phyloP scores from a whole-genome alignment of 2,888 invertebrate genomes.

The Dilophus febrilis region DNA sequence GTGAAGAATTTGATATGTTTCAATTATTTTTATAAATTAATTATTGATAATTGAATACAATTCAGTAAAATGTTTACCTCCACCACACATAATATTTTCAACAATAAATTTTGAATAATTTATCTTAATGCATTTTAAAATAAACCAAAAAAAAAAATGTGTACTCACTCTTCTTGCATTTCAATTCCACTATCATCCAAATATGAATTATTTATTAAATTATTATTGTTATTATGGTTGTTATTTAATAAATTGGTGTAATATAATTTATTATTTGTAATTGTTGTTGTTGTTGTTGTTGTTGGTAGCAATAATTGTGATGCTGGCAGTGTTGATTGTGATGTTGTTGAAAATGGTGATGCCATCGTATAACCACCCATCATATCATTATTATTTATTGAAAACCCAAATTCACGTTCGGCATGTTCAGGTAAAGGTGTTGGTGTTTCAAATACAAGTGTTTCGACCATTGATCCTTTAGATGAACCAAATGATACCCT shows the following conservation, averaged over 20 bases:
- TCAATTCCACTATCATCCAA: conserved; percentile 29
- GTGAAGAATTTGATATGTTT: no score
- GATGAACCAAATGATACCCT: conserved; percentile 90
- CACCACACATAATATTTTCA: no score
- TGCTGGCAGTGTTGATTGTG: conserved; percentile 14
- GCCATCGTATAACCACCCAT: no score
- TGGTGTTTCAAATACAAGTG: conserved; percentile 73
- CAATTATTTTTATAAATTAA: no score
- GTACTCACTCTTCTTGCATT: conserved; percentile 29
- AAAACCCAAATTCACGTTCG: conserved; percentile 26
- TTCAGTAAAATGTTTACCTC: no score
- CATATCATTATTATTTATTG: conserved; percentile 9
- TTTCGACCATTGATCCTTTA: conserved; percentile 89
- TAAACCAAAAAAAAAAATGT: not conserved
- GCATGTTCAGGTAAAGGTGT: conserved; percentile 43
- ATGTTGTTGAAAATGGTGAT: conserved; percentile 8
- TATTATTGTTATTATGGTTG: conserved; percentile 9
- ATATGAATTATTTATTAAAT: conserved; percentile 9
- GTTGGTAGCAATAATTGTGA: conserved; percentile 15
- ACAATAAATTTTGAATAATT: no score
- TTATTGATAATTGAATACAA: no score
- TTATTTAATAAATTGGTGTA: conserved; percentile 3
- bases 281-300: conserved; percentile 28
- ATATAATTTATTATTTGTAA: conserved; percentile 35
- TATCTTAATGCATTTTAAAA: no score